These are phyloP conservation scores for Pocillopora meandrina DNA, from an alignment of 92 coral and sea anemone genomes.

Conservation along the genomic window DNA sequence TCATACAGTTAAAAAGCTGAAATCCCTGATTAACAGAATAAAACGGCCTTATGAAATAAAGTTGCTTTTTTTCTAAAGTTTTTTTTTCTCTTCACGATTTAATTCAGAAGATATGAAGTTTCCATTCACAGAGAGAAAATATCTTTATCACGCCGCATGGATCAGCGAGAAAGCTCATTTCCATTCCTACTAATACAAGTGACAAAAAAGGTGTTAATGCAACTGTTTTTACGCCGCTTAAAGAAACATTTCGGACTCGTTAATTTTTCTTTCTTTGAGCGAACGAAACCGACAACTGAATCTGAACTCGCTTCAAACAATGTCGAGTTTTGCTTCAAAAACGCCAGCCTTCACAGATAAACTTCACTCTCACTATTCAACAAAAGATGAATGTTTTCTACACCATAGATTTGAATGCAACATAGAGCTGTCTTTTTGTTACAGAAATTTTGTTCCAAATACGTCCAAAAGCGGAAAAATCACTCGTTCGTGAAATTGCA, in stretches of 20 bases:
- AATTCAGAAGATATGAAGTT: neutral
- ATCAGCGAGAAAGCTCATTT: slow-evolving; percentile 20
- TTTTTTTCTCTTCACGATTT: neutral
- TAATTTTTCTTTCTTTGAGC: neutral
- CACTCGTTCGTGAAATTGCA: slow-evolving; percentile 11
- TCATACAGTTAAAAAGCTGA: no score
- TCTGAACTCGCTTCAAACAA: no score
- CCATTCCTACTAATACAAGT: slow-evolving; percentile 14
- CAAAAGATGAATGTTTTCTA: neutral
- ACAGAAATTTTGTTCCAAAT: no score
- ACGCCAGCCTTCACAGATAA: neutral
- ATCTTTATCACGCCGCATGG: neutral
- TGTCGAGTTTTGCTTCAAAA: neutral
- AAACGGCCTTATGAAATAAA: neutral
- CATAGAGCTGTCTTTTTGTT: neutral
- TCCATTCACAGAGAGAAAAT: slow-evolving; percentile 6
- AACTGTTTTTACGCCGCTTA: slow-evolving; percentile 32
- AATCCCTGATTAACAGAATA: neutral
- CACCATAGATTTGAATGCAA: neutral
- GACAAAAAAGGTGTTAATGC: slow-evolving; percentile 31
- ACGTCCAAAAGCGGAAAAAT: slow-evolving; percentile 11
- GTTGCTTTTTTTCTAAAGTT: neutral
- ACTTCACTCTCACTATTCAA: neutral
- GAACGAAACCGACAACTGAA: neutral
- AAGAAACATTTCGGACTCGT: neutral